Conservation (phyloP, 2,113 vertebrate genomes). For the Crypturellus undulatus region DNA sequence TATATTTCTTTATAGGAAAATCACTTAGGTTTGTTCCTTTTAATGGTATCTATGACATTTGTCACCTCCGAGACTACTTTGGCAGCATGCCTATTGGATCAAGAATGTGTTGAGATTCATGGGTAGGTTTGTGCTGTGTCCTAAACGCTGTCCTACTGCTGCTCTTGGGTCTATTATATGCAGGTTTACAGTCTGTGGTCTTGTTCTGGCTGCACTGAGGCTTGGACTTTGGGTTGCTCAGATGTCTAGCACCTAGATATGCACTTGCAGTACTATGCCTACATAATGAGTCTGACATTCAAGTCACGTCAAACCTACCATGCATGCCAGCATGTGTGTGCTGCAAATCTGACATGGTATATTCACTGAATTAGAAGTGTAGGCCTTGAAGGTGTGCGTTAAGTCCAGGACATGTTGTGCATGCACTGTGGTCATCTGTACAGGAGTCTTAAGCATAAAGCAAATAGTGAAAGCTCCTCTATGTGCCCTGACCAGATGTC, state of each 20-base stretch:
- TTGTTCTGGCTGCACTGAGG: background rate
- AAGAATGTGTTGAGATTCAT: background rate
- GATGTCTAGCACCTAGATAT: background rate
- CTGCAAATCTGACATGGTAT: background rate
- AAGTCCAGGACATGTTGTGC: background rate
- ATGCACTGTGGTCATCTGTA: background rate
- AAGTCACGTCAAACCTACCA: fast-evolving
- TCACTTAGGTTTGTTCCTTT: background rate
- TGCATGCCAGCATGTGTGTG: fast-evolving
- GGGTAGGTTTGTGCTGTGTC: background rate
- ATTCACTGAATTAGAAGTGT: background rate
- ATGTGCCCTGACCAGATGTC: background rate
- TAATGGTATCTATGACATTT: background rate
- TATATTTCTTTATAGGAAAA: background rate
- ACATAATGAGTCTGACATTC: background rate
- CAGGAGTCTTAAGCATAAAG: background rate
- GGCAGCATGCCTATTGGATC: background rate
- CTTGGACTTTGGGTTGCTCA: background rate
- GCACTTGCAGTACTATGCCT: fast-evolving
- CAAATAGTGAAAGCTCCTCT: background rate
- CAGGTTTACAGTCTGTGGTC: background rate
- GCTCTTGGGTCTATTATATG: background rate
- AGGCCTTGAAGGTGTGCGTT: background rate
- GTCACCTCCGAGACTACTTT: background rate
- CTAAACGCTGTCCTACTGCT: background rate